Evolutionary conservation across 2,113 vertebrate species (phyloP), one percentile per base, ranked within the genome.

Genomic region (Gallinago paraguaiae): DNA sequence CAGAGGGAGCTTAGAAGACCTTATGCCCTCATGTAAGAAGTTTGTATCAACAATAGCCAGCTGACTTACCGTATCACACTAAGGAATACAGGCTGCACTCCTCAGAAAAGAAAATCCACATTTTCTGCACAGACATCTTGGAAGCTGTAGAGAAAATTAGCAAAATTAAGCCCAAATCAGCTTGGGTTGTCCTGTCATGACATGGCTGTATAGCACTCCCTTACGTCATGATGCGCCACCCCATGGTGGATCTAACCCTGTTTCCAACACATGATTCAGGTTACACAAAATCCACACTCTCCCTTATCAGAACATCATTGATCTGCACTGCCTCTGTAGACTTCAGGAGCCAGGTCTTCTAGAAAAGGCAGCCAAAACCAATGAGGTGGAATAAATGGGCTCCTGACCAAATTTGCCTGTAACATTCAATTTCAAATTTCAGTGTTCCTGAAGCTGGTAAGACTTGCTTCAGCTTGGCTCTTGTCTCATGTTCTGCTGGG

Each of bases 191-290:
- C 6, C 6, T 25, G 6, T 46, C 43, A 6, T 1, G 9, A 17
- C 1, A 8, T 13, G 33, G 6, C 5, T 9, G 4, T 25, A 30
- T 23, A 28, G 2, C 24, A 59, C 51, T 86, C 39, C 20, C 15
- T 33, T 39, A 25, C 0, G 0, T 63, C 30, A 39, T 0, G 1
- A 17, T 16, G 10, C 1, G 4, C 41, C 46, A 63, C 10, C 16
- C 20, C 9, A 6, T 18, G n/a, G 17, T 45, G 18, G 23, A 11
- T 72, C n/a, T 35, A 70, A 31, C 20, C 39, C 27, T 43, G 19
- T 54, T 57, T 43, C 39, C 41, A 82, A 28, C 3, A 61, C 50
- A 17, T 24, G 6, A 46, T 57, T 60, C 0, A 30, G 4, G 4
- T 86, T 48, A 11, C 13, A 16, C 6, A 31, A 45, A 43, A 53